These are phyloP conservation scores for Eupithecia subfuscata DNA, from an alignment of 2,888 invertebrate species.

Conservation along the genomic window DNA sequence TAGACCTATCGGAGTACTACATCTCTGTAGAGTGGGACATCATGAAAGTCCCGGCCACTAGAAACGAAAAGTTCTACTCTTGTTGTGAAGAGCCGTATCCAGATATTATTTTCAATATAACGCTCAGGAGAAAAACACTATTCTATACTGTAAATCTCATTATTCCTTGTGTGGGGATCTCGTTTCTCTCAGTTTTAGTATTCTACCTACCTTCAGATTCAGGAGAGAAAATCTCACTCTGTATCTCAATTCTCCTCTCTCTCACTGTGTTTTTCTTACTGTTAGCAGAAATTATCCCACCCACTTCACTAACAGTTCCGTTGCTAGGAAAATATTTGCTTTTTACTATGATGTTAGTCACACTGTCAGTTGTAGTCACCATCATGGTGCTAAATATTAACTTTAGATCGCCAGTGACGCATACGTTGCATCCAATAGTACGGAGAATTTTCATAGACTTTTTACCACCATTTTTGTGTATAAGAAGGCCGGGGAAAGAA, in stretches of 20 bases:
- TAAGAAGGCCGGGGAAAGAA: slow-evolving; percentile 93
- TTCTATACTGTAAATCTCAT: slow-evolving; percentile 99
- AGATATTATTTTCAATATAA: slow-evolving; percentile 99
- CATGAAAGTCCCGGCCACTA: slow-evolving; percentile 94
- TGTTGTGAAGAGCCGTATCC: slow-evolving; percentile 98
- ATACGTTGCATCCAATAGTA: slow-evolving; percentile 96
- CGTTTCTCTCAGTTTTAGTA: slow-evolving; percentile 97
- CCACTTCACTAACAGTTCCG: slow-evolving; percentile 96
- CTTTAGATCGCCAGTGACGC: slow-evolving; percentile 95
- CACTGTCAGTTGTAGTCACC: slow-evolving; percentile 95
- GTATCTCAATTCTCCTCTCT: slow-evolving; percentile 96
- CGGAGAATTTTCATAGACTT: slow-evolving; percentile 93
- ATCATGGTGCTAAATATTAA: slow-evolving; percentile 97
- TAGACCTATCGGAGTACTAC: slow-evolving; percentile 96
- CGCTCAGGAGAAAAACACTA: slow-evolving; percentile 95
- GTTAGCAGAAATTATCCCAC: slow-evolving; percentile 97
- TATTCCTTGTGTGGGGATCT: slow-evolving; percentile 98
- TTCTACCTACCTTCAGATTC: slow-evolving; percentile 99
- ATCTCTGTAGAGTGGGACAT: slow-evolving; percentile 99
- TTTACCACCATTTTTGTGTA: slow-evolving; percentile 93
- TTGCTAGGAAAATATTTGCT: slow-evolving; percentile 95
- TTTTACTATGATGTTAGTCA: slow-evolving; percentile 97
- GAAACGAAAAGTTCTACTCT: slow-evolving; percentile 96
- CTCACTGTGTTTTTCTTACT: slow-evolving; percentile 97
- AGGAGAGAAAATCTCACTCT: slow-evolving; percentile 98